Conservation (phyloP, 2,797 vertebrate species). For the Podargus strigoides region DNA sequence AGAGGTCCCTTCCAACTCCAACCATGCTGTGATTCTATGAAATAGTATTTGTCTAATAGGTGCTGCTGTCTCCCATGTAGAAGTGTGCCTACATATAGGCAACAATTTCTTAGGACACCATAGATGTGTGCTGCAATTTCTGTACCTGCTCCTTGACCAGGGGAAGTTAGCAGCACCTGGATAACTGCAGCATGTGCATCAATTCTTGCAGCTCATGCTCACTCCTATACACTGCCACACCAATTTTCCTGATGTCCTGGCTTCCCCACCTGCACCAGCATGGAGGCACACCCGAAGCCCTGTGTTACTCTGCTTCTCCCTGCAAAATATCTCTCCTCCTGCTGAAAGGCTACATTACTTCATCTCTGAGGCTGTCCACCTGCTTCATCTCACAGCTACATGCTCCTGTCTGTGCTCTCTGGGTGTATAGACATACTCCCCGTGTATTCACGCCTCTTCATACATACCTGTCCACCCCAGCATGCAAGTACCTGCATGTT, state of each 20-base stretch:
- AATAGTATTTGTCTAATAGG: accelerated
- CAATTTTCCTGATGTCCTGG: not conserved
- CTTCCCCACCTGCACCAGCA: accelerated
- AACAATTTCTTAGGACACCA: no score
- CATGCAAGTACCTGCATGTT: not conserved
- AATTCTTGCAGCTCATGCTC: not conserved
- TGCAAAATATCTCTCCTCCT: not conserved
- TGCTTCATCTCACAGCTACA: not conserved
- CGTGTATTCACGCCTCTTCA: not conserved
- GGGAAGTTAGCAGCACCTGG: not conserved
- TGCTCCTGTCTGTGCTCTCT: not conserved
- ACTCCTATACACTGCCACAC: accelerated
- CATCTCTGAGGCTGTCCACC: not conserved
- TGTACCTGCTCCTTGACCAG: not conserved
- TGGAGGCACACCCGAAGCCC: not conserved
- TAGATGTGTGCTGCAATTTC: not conserved
- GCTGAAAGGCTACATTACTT: not conserved
- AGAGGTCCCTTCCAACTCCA: no score
- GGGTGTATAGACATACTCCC: not conserved
- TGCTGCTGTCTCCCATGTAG: accelerated
- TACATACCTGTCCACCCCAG: not conserved
- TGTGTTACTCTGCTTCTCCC: accelerated
- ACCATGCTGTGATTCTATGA: no score
- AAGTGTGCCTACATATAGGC: no score
- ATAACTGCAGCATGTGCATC: accelerated